Percentiles rank a stretch among this genome's conserved stretches.
Evolutionary conservation across 2,888 invertebrate genomes (phyloP).

Genomic region (Pristionchus arcanus): DNA sequence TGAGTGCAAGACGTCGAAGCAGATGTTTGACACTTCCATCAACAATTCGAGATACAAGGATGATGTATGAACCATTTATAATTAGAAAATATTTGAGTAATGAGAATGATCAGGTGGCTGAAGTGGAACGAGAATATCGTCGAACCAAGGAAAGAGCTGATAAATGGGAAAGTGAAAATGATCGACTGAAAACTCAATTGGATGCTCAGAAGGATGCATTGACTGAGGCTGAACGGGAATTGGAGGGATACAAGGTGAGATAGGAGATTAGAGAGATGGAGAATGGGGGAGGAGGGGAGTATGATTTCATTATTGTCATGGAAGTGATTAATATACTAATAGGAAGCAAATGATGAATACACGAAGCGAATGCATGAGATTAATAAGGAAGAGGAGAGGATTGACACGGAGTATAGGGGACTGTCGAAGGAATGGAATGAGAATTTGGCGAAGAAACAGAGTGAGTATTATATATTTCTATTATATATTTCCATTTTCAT

Average conservation of each 20-base stretch:
- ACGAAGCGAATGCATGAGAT: not conserved
- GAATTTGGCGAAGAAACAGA: not conserved
- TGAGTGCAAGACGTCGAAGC: not conserved
- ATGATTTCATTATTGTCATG: not conserved
- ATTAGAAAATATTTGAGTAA: not conserved
- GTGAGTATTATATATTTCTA: not conserved
- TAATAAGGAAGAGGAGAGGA: not conserved
- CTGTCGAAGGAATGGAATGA: too few relatives aligned
- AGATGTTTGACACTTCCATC: not conserved
- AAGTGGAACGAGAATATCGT: not conserved
- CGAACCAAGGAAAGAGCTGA: constrained; percentile 39
- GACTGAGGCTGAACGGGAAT: constrained; percentile 23
- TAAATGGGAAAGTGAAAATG: constrained; percentile 22
- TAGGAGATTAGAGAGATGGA: too few relatives aligned
- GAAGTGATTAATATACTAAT: not conserved
- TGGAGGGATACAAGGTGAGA: constrained; percentile 54
- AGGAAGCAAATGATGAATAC: constrained; percentile 32
- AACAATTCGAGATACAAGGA: not conserved
- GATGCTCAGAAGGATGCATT: constrained; percentile 36
- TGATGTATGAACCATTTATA: not conserved
- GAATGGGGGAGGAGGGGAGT: not conserved
- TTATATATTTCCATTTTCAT: not conserved
- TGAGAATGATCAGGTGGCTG: not conserved
- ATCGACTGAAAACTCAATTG: not conserved
- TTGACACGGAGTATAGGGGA: not conserved